Conservation (phyloP, 37 sponge, comb jelly and placozoan genomes). For the Axinella damicornis region DNA sequence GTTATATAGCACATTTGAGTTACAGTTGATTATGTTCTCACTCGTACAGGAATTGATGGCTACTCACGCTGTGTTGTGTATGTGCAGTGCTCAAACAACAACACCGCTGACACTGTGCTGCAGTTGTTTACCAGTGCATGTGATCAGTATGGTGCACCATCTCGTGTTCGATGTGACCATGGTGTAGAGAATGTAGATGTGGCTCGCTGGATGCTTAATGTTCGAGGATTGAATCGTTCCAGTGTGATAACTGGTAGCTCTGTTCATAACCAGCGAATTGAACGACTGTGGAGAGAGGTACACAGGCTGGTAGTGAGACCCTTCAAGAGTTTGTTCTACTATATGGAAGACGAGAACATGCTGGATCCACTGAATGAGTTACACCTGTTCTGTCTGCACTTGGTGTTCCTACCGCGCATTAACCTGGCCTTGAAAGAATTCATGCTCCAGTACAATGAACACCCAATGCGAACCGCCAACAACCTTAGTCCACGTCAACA, state of each 20-base stretch:
- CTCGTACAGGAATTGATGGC: too few relatives aligned
- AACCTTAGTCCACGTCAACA: too few relatives aligned
- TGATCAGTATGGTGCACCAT: background rate
- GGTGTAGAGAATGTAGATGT: background rate
- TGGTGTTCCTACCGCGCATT: too few relatives aligned
- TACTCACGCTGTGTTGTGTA: constrained; percentile 17
- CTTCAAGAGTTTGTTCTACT: too few relatives aligned
- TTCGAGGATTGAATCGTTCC: background rate
- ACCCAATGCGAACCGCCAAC: too few relatives aligned
- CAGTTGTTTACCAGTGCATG: background rate
- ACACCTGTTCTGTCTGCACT: background rate
- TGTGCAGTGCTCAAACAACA: constrained; percentile 15
- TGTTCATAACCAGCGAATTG: constrained; percentile 25
- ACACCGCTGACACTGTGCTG: background rate
- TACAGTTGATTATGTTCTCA: too few relatives aligned
- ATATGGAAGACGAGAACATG: background rate
- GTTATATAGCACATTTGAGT: too few relatives aligned
- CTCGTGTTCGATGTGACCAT: constrained; percentile 14
- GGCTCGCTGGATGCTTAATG: background rate
- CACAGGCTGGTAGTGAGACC: background rate
- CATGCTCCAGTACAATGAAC: constrained; percentile 24
- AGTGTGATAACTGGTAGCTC: constrained; percentile 24
- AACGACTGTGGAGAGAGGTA: constrained; percentile 27
- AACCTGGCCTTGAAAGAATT: too few relatives aligned
- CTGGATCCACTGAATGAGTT: constrained; percentile 21